Conservation (phyloP, 2,797 vertebrate genomes). For the Macropus fuliginosus region DNA sequence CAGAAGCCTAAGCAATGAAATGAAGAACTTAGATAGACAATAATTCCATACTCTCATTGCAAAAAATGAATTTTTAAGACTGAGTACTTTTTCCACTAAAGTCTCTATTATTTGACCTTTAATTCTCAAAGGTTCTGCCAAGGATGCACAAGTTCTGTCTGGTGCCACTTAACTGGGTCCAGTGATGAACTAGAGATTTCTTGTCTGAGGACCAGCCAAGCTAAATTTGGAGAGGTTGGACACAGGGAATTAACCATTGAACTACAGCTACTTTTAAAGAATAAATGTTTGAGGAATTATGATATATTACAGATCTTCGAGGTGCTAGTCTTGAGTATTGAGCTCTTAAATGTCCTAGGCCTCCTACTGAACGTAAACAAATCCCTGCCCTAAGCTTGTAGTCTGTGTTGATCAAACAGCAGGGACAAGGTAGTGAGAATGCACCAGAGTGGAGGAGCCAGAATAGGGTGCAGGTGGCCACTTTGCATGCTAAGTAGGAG, state of each 20-base stretch:
- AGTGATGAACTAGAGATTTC: not conserved
- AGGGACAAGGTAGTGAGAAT: no score
- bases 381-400: not conserved
- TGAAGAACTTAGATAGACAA: not conserved
- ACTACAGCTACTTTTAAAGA: not conserved
- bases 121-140: not conserved
- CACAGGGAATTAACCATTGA: not conserved
- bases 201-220: not conserved
- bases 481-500: no score
- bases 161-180: not conserved
- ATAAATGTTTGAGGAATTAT: not conserved
- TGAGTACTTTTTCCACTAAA: not conserved
- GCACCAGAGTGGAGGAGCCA: no score
- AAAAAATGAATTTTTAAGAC: slow-evolving; percentile 5
- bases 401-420: not conserved
- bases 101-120: not conserved
- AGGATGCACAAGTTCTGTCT: not conserved
- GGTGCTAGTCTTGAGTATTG: not conserved
- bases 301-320: not conserved
- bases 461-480: no score
- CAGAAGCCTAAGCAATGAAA: not conserved
- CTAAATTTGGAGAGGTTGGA: not conserved
- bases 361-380: slow-evolving; percentile 18
- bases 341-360: slow-evolving; percentile 19
- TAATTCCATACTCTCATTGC: not conserved